phyloP scores from a whole-genome alignment of 2,888 invertebrate species.

The Stratiomys singularior region DNA sequence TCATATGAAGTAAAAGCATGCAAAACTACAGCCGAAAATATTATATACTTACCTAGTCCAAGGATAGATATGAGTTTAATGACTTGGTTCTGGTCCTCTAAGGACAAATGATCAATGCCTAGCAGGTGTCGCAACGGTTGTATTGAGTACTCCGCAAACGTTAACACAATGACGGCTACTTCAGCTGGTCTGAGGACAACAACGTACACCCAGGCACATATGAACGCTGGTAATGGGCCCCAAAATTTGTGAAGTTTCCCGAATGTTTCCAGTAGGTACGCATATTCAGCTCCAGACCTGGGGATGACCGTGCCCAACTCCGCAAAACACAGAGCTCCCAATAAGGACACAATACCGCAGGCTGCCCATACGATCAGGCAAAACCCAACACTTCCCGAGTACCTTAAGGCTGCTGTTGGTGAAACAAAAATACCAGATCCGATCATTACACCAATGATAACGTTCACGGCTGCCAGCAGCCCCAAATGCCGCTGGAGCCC shows the following conservation, averaged over 20 bases:
- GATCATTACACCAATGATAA: conserved; percentile 90
- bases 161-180: conserved; percentile 79
- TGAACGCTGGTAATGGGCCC: conserved; percentile 79
- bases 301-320: conserved; percentile 83
- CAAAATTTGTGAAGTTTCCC: conserved; percentile 74
- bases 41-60: conserved; percentile 70
- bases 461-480: conserved; percentile 81
- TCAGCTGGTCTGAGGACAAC: conserved; percentile 80
- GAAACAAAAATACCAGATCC: conserved; percentile 91
- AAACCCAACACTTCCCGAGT: conserved; percentile 83
- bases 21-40: no score
- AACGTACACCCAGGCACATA: conserved; percentile 82
- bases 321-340: conserved; percentile 83
- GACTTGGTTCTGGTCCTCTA: conserved; percentile 65
- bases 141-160: conserved; percentile 80
- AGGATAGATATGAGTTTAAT: conserved; percentile 73
- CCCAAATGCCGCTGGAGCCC: conserved; percentile 80
- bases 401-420: conserved; percentile 78
- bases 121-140: conserved; percentile 69
- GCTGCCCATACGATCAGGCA: conserved; percentile 82
- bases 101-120: conserved; percentile 64
- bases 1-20: no score
- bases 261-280: conserved; percentile 81
- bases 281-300: conserved; percentile 84
- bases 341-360: conserved; percentile 81